Conservation (phyloP, 2,113 vertebrate species). For the Bostrychus sinensis region DNA sequence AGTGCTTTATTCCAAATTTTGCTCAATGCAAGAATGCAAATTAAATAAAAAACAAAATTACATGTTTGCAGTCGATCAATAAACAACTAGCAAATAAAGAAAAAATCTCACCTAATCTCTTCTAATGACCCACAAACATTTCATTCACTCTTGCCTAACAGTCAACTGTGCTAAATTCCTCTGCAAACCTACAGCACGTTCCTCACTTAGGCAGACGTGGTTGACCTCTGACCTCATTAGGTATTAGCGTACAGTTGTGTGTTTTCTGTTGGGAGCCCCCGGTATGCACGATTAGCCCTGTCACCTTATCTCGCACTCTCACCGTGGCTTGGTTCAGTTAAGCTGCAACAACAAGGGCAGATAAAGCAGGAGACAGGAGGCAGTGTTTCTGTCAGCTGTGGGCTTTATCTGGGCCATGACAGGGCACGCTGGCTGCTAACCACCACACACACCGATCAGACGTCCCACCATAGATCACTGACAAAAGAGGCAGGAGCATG, state of each 20-base stretch:
- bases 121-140: neutral
- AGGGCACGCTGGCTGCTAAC: constrained; percentile 27
- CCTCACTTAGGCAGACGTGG: neutral
- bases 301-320: constrained; percentile 37
- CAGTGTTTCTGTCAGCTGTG: constrained; percentile 41
- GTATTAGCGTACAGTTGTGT: constrained; percentile 7
- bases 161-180: neutral
- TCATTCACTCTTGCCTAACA: neutral
- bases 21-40: too few species aligned
- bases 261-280: constrained; percentile 4
- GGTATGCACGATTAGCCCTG: constrained; percentile 27
- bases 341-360: constrained; percentile 41
- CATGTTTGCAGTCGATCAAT: too few species aligned
- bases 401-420: constrained; percentile 49
- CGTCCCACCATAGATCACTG: neutral
- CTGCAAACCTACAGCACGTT: neutral
- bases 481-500: too few species aligned
- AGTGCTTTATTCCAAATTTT: too few species aligned
- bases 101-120: neutral
- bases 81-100: too few species aligned
- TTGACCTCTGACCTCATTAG: constrained; percentile 4
- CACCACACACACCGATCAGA: constrained; percentile 1
- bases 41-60: too few species aligned
- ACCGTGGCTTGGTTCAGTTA: constrained; percentile 39
- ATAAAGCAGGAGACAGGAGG: constrained; percentile 28